These are phyloP conservation scores for Leptopterna dolabrata DNA, from an alignment of 2,888 invertebrate genomes.

Conservation along the genomic window DNA sequence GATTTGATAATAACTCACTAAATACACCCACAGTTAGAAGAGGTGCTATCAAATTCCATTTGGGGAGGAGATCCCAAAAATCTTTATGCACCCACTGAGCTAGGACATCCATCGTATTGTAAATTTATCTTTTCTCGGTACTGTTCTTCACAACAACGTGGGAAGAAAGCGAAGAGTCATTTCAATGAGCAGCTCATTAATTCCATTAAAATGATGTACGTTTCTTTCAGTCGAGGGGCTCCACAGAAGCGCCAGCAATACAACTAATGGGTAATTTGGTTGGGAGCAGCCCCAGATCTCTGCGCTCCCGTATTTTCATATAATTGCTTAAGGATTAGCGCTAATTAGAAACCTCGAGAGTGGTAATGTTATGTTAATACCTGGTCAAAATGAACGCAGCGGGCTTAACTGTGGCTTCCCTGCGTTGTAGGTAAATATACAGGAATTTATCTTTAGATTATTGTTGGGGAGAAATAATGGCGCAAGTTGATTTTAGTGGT, in stretches of 20 bases:
- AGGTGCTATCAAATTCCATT: too few species aligned
- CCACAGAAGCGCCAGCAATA: constrained; percentile 3
- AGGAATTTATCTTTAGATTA: constrained; percentile 21
- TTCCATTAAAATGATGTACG: constrained; percentile 35
- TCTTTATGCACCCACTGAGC: too few species aligned
- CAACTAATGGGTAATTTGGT: constrained; percentile 45
- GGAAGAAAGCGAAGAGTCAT: not conserved
- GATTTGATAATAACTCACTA: too few species aligned
- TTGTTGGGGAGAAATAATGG: constrained; percentile 4
- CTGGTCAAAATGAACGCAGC: constrained; percentile 10
- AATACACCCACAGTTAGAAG: too few species aligned
- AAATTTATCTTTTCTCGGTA: too few species aligned
- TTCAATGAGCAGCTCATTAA: constrained; percentile 3
- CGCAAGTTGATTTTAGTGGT: not conserved
- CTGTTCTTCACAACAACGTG: not conserved
- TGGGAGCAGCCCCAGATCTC: not conserved
- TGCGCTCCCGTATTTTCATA: constrained; percentile 39
- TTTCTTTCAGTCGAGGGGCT: not conserved
- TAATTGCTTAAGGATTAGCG: constrained; percentile 41
- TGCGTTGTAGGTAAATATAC: not conserved
- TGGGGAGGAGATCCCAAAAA: too few species aligned
- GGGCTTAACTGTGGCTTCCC: not conserved
- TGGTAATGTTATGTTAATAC: constrained; percentile 33
- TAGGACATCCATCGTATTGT: too few species aligned
- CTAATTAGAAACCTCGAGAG: constrained; percentile 28